These are phyloP conservation scores for Neocrepidodera transversa DNA, from an alignment of 2,888 invertebrate genomes.

Conservation along the genomic window DNA sequence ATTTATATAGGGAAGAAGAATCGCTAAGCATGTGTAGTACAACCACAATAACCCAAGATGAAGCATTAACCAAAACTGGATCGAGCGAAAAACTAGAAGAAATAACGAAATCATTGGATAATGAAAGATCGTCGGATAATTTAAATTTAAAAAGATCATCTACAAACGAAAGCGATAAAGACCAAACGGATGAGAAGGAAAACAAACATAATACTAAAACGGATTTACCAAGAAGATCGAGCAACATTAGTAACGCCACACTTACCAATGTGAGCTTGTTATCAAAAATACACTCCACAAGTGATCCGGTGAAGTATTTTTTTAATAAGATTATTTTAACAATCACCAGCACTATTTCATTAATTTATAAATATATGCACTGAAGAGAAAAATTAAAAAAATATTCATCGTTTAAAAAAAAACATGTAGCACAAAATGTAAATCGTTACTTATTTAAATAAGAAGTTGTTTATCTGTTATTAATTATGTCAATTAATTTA, in stretches of 20 bases:
- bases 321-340: constrained; percentile 20
- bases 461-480: too few relatives aligned
- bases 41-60: constrained; percentile 55
- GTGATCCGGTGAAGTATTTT: constrained; percentile 58
- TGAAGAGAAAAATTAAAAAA: too few relatives aligned
- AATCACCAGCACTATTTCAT: constrained; percentile 5
- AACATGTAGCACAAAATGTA: too few relatives aligned
- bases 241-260: constrained; percentile 66
- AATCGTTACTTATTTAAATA: too few relatives aligned
- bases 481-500: too few relatives aligned
- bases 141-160: constrained; percentile 37
- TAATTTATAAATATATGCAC: too few relatives aligned
- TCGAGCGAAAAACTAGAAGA: constrained; percentile 50
- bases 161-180: constrained; percentile 52
- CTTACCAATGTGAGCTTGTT: constrained; percentile 69
- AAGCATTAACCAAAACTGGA: constrained; percentile 38
- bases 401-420: too few relatives aligned
- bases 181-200: constrained; percentile 52
- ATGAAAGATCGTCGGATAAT: constrained; percentile 45
- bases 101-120: constrained; percentile 48
- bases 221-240: constrained; percentile 55
- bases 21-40: constrained; percentile 55
- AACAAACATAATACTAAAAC: constrained; percentile 30
- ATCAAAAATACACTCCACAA: constrained; percentile 55
- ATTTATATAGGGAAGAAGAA: constrained; percentile 52